Conservation (phyloP, 2,113 vertebrate genomes). For the Actenoides lindsayi region DNA sequence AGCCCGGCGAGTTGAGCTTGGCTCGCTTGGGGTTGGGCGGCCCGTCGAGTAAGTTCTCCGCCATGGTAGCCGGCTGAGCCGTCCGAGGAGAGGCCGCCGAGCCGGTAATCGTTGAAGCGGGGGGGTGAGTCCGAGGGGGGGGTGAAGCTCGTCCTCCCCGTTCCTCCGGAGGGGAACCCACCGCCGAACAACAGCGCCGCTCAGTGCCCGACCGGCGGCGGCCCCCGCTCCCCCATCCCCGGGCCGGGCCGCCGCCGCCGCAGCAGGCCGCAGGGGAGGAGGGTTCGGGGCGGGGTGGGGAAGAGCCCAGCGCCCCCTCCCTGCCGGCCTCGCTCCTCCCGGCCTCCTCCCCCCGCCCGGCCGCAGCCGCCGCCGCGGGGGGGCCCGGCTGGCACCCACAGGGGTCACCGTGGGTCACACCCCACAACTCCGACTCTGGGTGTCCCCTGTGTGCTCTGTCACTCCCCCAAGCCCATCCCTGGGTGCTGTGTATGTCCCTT, state of each 20-base stretch:
- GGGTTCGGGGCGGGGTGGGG: conserved; percentile 58
- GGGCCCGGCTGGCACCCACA: too few relatives aligned
- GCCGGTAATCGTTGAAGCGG: conserved; percentile 1
- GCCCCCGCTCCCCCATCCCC: conserved; percentile 63
- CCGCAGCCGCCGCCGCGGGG: neutral
- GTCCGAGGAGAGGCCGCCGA: conserved; percentile 55
- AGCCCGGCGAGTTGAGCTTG: conserved; percentile 92
- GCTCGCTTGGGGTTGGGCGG: conserved; percentile 92
- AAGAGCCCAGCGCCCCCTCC: conserved; percentile 63
- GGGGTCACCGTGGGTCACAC: too few relatives aligned
- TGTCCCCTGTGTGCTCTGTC: too few relatives aligned
- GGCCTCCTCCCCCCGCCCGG: conserved; percentile 58
- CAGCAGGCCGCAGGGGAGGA: conserved; percentile 67
- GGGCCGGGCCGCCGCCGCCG: conserved; percentile 54
- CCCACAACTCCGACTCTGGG: too few relatives aligned
- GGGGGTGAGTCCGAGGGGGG: neutral
- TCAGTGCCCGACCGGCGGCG: conserved; percentile 67
- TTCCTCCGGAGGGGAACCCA: conserved; percentile 34
- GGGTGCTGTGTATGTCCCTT: neutral
- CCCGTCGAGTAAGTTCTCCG: conserved; percentile 95
- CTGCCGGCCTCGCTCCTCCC: conserved; percentile 56
- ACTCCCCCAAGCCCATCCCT: neutral
- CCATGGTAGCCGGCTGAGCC: conserved; percentile 82
- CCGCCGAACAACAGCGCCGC: conserved; percentile 53
- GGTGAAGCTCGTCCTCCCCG: neutral